Evolutionary conservation across 2,888 invertebrate genomes (phyloP).

Genomic region (Sminthurinus aureus): DNA sequence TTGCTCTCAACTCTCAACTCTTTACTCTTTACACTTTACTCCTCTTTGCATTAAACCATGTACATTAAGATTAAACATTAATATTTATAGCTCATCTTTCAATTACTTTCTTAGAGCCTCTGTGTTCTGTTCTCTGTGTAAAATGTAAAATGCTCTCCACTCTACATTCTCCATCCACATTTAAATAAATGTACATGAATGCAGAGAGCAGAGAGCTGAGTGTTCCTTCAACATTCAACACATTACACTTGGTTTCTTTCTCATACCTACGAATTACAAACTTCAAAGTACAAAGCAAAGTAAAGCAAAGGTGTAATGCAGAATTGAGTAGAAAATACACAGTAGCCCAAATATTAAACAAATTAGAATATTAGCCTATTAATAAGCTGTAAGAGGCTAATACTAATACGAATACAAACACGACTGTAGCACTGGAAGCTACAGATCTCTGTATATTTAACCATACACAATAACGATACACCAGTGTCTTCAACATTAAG

Average conservation of each 20-base stretch:
- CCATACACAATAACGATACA: too few relatives aligned
- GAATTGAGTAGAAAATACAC: too few relatives aligned
- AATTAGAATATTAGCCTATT: too few relatives aligned
- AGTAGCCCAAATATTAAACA: too few relatives aligned
- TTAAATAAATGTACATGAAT: not conserved
- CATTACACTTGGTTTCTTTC: not conserved
- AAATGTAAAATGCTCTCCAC: not conserved
- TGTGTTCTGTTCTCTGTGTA: not conserved
- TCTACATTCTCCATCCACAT: not conserved
- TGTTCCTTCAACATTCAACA: not conserved
- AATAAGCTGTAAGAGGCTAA: too few relatives aligned
- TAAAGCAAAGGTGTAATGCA: too few relatives aligned
- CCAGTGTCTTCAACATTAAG: too few relatives aligned
- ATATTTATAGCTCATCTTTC: constrained; percentile 18
- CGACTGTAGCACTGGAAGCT: too few relatives aligned
- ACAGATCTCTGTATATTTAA: too few relatives aligned
- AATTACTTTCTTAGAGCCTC: not conserved
- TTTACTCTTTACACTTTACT: too few relatives aligned
- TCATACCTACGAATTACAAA: not conserved
- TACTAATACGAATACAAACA: too few relatives aligned
- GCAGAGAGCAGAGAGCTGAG: too few relatives aligned
- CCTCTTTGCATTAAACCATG: not conserved
- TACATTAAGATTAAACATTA: constrained; percentile 1
- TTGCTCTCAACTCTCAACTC: constrained; percentile 13
- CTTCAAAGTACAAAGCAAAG: not conserved